Evolutionary conservation across 2,113 vertebrate genomes (phyloP).

Genomic region (Anthoscopus minutus): DNA sequence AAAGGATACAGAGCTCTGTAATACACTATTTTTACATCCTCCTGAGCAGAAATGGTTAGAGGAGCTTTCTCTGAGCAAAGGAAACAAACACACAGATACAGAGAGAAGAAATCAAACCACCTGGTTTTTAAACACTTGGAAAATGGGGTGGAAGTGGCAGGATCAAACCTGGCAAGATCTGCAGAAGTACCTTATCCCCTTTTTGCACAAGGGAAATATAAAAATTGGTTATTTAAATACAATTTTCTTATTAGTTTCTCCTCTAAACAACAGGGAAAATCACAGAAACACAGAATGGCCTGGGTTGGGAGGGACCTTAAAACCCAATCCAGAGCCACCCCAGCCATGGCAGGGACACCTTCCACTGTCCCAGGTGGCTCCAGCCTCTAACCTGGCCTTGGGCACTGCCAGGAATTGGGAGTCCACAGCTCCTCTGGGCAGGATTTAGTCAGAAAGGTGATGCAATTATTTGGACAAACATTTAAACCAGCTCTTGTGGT

Average conservation of each 20-base stretch:
- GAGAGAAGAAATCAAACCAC: neutral
- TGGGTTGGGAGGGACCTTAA: neutral
- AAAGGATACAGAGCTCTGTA: slow-evolving; percentile 95
- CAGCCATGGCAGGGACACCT: neutral
- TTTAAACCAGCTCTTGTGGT: neutral
- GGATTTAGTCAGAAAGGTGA: neutral
- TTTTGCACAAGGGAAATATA: neutral
- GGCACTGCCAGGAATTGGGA: neutral
- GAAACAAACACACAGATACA: neutral
- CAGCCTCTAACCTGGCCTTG: neutral
- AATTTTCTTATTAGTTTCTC: neutral
- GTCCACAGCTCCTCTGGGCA: neutral
- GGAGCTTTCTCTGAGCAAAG: slow-evolving; percentile 78
- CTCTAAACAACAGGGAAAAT: neutral
- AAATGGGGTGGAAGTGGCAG: too few species aligned
- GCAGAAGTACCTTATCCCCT: neutral
- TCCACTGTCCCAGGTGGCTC: neutral
- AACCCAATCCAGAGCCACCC: neutral
- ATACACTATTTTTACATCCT: slow-evolving; percentile 90
- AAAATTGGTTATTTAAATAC: neutral
- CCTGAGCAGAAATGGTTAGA: slow-evolving; percentile 80
- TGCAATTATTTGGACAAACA: neutral
- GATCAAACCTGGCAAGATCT: neutral
- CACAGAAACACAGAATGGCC: neutral
- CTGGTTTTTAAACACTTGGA: neutral